Evolutionary conservation across 2,888 invertebrate species (phyloP), one percentile per base, ranked within the genome.

Genomic region (Erannis defoliaria): DNA sequence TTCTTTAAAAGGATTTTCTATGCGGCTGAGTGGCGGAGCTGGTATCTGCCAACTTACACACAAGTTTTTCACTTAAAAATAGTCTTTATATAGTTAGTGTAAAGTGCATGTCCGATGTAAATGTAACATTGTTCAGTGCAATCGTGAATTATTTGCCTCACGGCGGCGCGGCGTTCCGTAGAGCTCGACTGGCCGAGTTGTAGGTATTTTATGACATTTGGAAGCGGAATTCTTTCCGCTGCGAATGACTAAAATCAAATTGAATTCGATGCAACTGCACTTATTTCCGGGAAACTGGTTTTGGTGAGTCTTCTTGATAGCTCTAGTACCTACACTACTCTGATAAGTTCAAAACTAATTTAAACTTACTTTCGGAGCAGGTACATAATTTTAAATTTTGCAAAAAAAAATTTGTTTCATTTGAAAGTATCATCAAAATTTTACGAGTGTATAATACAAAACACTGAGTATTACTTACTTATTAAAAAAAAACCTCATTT

Each of bases 111-210:
- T 29, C 10, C 18, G 42, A 53, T 43, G 77, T 70, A 74, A 56
- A 53, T 55, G 54, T 60, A 66, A 66, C 59, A 67, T 79, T 75
- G 76, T 70, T 68, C 64, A 55, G 68, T 70, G 70, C 61, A 67
- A 73, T 75, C 74, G 80, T 83, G 82, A 82, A 85, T 86, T 85
- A 86, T 85, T 82, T 81, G 86, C 78, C 81, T 75, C 81, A 80
- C 70, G 74, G 84, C 69, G 63, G 74, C 81, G 80, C 70, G 74
- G 84, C 69, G 63, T 77, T 76, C 73, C 73, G 60, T 80, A 80
- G 80, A 66, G 64, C 65, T 74, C 76, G 76, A 75, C 73, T 76
- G 74, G 72, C 69, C 37, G 55, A 75, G 77, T 72, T 72, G 78
- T 66, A 72, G 75, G 74, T 82, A 81, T 81, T 85, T 85, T 85